A percentile compares a stretch with the other conserved stretches of the same genome.
phyloP scores from a whole-genome alignment of 2,797 vertebrate genomes.

The Sparidentex hasta region DNA sequence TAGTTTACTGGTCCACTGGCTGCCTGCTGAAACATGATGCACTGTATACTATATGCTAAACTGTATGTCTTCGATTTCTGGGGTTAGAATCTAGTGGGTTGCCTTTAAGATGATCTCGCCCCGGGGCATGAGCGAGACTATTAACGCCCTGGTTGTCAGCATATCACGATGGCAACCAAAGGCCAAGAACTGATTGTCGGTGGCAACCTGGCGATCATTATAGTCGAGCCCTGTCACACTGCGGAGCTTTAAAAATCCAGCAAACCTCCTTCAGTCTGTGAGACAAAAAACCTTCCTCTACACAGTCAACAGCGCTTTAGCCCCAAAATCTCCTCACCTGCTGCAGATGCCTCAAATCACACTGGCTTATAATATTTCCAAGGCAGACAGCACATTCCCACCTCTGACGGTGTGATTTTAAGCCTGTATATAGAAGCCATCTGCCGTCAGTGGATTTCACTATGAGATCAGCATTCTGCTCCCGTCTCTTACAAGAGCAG shows the following conservation, averaged over 20 bases:
- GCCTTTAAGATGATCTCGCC: too few species aligned
- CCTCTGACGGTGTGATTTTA: constrained; percentile 12
- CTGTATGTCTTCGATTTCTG: too few species aligned
- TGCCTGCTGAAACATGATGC: too few species aligned
- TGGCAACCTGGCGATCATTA: too few species aligned
- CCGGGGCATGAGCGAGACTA: too few species aligned
- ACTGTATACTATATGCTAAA: too few species aligned
- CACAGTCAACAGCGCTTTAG: neutral
- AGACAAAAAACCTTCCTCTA: neutral
- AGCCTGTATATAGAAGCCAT: constrained; percentile 20
- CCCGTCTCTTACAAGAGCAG: constrained; percentile 8
- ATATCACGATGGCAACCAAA: too few species aligned
- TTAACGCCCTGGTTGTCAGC: too few species aligned
- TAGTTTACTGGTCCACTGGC: too few species aligned
- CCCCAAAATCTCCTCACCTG: neutral
- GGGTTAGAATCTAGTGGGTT: too few species aligned
- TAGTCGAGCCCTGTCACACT: neutral
- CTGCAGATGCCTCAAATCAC: constrained; percentile 1
- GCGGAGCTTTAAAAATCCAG: neutral
- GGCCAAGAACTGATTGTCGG: too few species aligned
- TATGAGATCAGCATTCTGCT: constrained; percentile 10
- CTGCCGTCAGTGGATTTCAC: constrained; percentile 1
- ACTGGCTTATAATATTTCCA: neutral
- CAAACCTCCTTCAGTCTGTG: neutral
- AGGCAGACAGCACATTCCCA: neutral